Base-by-base conservation (phyloP, 2,113 vertebrate genomes). In the Eubucco bourcierii region DNA sequence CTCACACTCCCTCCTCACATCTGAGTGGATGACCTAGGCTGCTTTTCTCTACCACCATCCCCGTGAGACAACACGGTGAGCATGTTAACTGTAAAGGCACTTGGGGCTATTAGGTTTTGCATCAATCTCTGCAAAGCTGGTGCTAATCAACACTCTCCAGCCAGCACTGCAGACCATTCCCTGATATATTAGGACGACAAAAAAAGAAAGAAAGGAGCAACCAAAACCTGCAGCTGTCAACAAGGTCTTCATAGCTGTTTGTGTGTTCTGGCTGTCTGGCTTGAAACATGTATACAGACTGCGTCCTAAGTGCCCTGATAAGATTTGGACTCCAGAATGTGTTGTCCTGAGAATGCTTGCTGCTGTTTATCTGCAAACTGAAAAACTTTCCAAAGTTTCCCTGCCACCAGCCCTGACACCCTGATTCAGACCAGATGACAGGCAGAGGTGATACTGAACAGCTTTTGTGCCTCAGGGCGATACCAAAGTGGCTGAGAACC, bases 391-490 rank as follows among this genome's bases (percentile, higher is more conserved):
- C 95, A 29, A 96, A 96, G 93, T 77, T 87, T 76, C 91, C 91
- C 91, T 2, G 93, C 88, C 95, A 94, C 91, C 94, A 91, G 96
- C 65, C 92, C 80, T n/a, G 59, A 97, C 97, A 97, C 96, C 90
- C 84, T 52, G 88, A 95, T 93, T 87, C 94, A 60, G 93, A 97
- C 56, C 95, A 97, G 97, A 96, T 96, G 97, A 97, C 97, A 97
- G 94, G 81, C 77, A 27, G 84, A 85, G 5, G 56, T 0, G 96
- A 97, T 94, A 96, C 78, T n/a, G 4, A 79, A 94, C 95, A 89
- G 91, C 95, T 96, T 96, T 91, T 14, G 74, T 95, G 95, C 96
- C 94, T 79, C 1, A 1, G 37, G 67, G 47, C 0, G 94, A 96
- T 96, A 97, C 77, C 9, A 0, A 88, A 94, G 86, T 93, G 92